Conservation (phyloP, 2,888 invertebrate species). For the Cephus spinipes region DNA sequence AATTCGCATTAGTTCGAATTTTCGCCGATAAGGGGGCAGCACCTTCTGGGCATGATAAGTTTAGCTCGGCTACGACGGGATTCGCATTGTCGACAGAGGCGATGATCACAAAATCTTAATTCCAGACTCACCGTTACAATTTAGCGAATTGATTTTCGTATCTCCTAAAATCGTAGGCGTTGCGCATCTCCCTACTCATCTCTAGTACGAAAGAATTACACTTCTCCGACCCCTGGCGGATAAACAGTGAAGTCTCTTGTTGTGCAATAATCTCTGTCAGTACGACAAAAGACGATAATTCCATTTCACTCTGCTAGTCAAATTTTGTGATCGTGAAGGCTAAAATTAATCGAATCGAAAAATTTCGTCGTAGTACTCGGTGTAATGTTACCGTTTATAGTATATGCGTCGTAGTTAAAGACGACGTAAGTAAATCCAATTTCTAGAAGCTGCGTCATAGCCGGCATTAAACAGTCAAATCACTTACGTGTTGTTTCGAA, state of each 20-base stretch:
- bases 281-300: not conserved
- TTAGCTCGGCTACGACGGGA: no score
- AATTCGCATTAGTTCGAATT: no score
- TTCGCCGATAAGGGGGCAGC: no score
- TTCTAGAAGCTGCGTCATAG: not conserved
- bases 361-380: not conserved
- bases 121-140: no score
- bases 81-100: no score
- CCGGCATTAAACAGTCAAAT: conserved; percentile 26
- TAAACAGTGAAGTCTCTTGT: not conserved
- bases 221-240: not conserved
- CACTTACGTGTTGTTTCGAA: conserved; percentile 49
- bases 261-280: not conserved
- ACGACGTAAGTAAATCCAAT: not conserved
- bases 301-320: not conserved
- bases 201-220: not conserved
- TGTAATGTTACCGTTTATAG: not conserved
- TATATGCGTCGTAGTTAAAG: not conserved
- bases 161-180: no score
- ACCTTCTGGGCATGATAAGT: no score
- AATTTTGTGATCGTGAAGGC: conserved; percentile 1
- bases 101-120: no score
- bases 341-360: not conserved
- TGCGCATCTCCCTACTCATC: no score
- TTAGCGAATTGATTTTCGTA: no score